phyloP scores from a whole-genome alignment of 1,140 invertebrate genomes.

The Formica exsecta region DNA sequence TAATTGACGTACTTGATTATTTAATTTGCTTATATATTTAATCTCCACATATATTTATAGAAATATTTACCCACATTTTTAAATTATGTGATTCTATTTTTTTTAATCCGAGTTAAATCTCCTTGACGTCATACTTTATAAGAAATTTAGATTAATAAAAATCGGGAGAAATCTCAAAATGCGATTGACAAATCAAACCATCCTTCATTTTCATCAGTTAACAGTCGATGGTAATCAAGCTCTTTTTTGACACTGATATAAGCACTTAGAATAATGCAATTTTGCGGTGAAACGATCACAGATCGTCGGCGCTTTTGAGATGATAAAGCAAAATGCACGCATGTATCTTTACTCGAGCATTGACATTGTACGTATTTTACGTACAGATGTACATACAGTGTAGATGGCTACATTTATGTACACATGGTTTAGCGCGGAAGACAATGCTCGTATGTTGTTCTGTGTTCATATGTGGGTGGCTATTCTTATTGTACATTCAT shows the following conservation, averaged over 20 bases:
- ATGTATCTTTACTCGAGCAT: conserved; percentile 1
- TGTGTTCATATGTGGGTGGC: background rate
- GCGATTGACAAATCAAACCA: no score
- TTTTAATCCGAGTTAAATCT: conserved; percentile 5
- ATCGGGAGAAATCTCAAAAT: background rate
- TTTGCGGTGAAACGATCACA: conserved; percentile 35
- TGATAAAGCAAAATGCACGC: conserved; percentile 41
- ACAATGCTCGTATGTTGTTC: background rate
- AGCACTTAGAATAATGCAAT: conserved; percentile 3
- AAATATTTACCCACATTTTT: background rate
- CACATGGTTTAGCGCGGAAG: background rate
- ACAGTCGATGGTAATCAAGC: background rate
- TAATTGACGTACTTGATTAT: background rate
- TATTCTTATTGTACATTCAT: background rate
- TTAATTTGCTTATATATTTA: background rate
- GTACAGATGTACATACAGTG: background rate
- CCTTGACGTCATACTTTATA: conserved; percentile 13
- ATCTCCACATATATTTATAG: background rate
- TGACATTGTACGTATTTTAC: background rate
- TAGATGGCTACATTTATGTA: no score
- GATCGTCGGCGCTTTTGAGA: conserved; percentile 26
- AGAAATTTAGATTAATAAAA: conserved; percentile 7
- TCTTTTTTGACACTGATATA: background rate
- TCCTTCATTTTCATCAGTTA: background rate
- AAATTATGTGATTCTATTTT: background rate